Evolutionary conservation across 2,113 vertebrate genomes (phyloP).

Genomic region (Corythoichthys haematopterus): DNA sequence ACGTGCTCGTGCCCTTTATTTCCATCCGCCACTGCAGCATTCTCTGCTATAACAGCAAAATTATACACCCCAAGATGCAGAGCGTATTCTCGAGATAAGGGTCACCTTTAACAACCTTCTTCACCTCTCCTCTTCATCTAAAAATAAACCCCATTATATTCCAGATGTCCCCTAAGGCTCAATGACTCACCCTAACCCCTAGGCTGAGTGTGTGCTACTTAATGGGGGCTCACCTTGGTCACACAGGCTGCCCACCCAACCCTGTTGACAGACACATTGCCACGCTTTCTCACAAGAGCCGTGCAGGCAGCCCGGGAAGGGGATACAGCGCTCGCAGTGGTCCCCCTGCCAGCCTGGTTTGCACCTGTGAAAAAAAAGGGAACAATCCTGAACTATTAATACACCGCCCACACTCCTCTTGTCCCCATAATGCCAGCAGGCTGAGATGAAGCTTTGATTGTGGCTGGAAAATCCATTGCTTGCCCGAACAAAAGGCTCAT

Average conservation of each 20-base stretch:
- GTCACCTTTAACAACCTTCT: neutral
- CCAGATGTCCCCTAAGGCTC: neutral
- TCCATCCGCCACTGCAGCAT: constrained; percentile 16
- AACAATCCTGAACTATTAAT: constrained; percentile 33
- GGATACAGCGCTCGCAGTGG: constrained; percentile 81
- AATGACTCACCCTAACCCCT: constrained; percentile 26
- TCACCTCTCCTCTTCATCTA: neutral
- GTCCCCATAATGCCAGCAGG: neutral
- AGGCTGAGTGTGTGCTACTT: neutral
- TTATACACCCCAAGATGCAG: neutral
- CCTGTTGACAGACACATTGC: constrained; percentile 86
- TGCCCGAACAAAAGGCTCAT: constrained; percentile 26
- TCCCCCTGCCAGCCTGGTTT: constrained; percentile 87
- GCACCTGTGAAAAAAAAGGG: constrained; percentile 73
- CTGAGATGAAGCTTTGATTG: neutral
- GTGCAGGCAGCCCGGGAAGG: constrained; percentile 81
- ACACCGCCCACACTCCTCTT: constrained; percentile 15
- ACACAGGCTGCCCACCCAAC: constrained; percentile 88
- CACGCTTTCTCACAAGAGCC: constrained; percentile 85
- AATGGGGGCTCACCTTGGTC: constrained; percentile 78
- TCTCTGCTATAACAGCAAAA: neutral
- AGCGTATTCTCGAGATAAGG: neutral
- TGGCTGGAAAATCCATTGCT: constrained; percentile 7
- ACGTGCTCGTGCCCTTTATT: constrained; percentile 12
- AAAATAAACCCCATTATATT: constrained; percentile 4